Evolutionary conservation across 92 coral and sea anemone species (phyloP).

Genomic region (Nematostella vectensis): DNA sequence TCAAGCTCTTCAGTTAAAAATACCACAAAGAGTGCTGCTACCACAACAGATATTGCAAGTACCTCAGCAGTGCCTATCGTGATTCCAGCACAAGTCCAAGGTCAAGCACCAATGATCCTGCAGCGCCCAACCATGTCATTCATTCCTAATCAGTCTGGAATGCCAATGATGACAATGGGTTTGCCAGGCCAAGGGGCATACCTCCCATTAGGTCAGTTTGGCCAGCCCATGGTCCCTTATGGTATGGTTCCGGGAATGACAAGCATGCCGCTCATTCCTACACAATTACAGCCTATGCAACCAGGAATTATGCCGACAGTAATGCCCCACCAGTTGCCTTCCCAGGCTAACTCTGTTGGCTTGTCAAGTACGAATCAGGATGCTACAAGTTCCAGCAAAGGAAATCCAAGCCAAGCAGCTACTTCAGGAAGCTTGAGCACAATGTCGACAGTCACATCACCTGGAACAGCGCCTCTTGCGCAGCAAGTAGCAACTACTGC

Average conservation of each 20-base stretch:
- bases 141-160: slow-evolving; percentile 27
- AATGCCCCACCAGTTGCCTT: slow-evolving; percentile 7
- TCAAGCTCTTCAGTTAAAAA: slow-evolving; percentile 2
- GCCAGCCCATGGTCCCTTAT: slow-evolving; percentile 32
- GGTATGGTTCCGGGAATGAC: slow-evolving; percentile 41
- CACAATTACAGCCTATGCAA: slow-evolving; percentile 12
- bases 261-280: slow-evolving; percentile 13
- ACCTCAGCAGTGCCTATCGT: slow-evolving; percentile 11
- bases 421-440: not conserved
- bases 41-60: slow-evolving; percentile 6
- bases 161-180: slow-evolving; percentile 26
- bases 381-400: not conserved
- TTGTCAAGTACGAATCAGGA: too few relatives aligned
- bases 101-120: slow-evolving; percentile 13
- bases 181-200: slow-evolving; percentile 43
- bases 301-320: slow-evolving; percentile 7
- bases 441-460: not conserved
- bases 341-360: not conserved
- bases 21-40: slow-evolving; percentile 3
- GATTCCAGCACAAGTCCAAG: slow-evolving; percentile 16
- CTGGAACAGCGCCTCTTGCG: slow-evolving; percentile 3
- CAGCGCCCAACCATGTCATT: slow-evolving; percentile 23
- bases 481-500: slow-evolving; percentile 6
- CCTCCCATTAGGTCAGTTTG: slow-evolving; percentile 14
- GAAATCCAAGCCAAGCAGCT: not conserved